Base-by-base conservation (phyloP, 2,797 vertebrate species). In the Gobionotothen gibberifrons region DNA sequence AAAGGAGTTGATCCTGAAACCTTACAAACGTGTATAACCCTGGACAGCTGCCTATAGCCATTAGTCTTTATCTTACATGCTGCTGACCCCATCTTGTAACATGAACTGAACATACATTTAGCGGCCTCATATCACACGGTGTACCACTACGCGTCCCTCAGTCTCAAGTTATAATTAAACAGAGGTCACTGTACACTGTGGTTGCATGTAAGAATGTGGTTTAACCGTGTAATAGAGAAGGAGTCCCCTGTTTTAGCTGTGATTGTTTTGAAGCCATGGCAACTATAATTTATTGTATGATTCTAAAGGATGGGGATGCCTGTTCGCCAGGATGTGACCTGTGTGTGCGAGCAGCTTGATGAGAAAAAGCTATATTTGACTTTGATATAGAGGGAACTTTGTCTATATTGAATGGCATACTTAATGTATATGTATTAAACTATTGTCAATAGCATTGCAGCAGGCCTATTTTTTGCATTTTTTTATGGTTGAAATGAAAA, bases 101-200 rank as follows among this genome's bases (percentile, higher is more conserved):
- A 51, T n/a, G 75, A 92, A 72, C 79, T 40, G 43, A 0, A 75
- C 69, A 44, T 71, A 53, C 81, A 72, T 85, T 73, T 57, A 74
- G 76, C 74, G 42, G 53, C 63, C 72, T 71, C 57, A 47, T 54
- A 42, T 77, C 76, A 84, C 72, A 69, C 76, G 3, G 39, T 81
- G 79, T 48, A 17, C 54, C 53, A 43, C 56, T 19, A 36, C 21
- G 56, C 16, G 3, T 29, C 74, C 75, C 69, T 66, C 53, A 55
- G 58, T 54, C 67, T 47, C 16, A 51, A 72, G 85, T 83, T 90
- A 76, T 70, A 84, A 80, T 85, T 83, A 88, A 70, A 77, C 29
- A 63, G 76, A 83, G 83, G 85, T 83, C 66, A 55, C 77, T 68
- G 65, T 19, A 51, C 54, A 12, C 39, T n/a, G 39, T 52, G 61